Evolutionary conservation across 2,797 vertebrate species (phyloP).

Genomic region (Natrix natrix): DNA sequence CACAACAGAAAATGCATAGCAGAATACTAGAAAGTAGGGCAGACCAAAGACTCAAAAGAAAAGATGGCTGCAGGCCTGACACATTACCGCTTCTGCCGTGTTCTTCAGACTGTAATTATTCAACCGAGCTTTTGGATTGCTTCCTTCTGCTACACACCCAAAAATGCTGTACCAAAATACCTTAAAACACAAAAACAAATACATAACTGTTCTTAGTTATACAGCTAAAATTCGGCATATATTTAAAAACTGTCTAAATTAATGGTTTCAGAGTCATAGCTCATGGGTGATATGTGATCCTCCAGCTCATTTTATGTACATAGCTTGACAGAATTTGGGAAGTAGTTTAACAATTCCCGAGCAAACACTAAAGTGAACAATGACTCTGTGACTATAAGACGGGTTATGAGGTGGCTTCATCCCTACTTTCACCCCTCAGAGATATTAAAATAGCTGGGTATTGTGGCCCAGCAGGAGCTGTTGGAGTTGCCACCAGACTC

Average conservation of each 20-base stretch:
- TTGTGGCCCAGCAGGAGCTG: too few relatives aligned
- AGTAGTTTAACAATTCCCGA: background rate
- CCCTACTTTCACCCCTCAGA: background rate
- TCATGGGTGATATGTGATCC: background rate
- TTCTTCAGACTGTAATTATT: constrained; percentile 82
- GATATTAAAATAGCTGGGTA: background rate
- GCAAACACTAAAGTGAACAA: background rate
- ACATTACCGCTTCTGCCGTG: constrained; percentile 84
- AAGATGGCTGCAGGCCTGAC: too few relatives aligned
- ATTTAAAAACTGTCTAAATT: background rate
- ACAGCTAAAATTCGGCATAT: background rate
- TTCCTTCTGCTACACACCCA: constrained; percentile 75
- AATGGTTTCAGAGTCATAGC: background rate
- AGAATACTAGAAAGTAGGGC: too few relatives aligned
- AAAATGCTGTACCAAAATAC: constrained; percentile 90
- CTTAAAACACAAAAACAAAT: constrained; percentile 67
- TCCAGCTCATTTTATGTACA: background rate
- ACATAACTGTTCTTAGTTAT: background rate
- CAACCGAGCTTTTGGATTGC: constrained; percentile 83
- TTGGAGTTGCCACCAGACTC: too few relatives aligned
- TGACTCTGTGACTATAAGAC: background rate
- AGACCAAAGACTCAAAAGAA: too few relatives aligned
- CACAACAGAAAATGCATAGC: too few relatives aligned
- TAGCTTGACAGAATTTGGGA: background rate
- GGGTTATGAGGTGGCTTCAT: background rate